Evolutionary conservation across 2,888 invertebrate genomes (phyloP).

Genomic region (Megaustenia siamemsis): DNA sequence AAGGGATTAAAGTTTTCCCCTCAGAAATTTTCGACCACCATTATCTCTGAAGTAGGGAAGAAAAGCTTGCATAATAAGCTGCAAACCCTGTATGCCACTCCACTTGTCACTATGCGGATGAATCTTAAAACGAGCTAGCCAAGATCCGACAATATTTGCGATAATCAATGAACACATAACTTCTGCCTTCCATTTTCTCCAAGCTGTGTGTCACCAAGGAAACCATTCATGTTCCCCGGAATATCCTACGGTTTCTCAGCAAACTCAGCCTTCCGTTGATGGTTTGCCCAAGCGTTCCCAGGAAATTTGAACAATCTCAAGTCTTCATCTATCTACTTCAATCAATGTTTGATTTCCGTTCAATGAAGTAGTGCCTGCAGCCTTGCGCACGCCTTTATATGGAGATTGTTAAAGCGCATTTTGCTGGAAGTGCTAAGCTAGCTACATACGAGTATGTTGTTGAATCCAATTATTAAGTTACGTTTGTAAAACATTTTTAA

Average conservation of each 20-base stretch:
- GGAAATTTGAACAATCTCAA: conserved; percentile 13
- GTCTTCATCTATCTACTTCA: background rate
- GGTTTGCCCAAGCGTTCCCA: background rate
- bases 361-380: background rate
- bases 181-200: background rate
- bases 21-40: no score
- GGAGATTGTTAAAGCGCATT: no score
- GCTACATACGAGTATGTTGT: background rate
- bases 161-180: conserved; percentile 35
- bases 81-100: background rate
- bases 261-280: background rate
- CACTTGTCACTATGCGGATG: background rate
- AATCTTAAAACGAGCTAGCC: background rate
- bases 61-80: no score
- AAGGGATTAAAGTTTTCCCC: no score
- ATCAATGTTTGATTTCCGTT: background rate
- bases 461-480: background rate
- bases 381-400: background rate
- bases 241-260: conserved; percentile 10
- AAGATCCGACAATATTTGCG: background rate
- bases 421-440: background rate
- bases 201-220: conserved; percentile 5
- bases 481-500: background rate
- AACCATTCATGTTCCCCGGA: conserved; percentile 35
- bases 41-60: no score